Base-by-base conservation (phyloP, 92 coral and sea anemone genomes). In the Palythoa grandis region DNA sequence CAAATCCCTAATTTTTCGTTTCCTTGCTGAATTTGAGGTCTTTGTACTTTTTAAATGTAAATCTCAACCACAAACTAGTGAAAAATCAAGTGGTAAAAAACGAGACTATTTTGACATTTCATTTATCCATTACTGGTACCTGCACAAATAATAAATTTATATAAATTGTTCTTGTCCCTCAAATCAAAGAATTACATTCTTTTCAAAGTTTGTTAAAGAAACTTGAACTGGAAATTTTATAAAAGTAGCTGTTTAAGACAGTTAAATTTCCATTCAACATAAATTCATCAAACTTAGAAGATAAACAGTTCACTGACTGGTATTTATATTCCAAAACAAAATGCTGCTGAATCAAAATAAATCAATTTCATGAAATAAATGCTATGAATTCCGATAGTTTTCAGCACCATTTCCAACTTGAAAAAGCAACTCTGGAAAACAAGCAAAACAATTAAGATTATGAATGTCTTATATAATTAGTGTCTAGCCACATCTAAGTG, bases 121-220 rank as follows among this genome's bases (percentile, higher is more conserved):
- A 39, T 40, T 43, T 19, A 24, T 6, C 12, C 35, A 66, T 19
- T 13, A 69, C 74, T 80, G 85, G 85, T 80, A 80, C 85, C 85
- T 66, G 85, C 40, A 60, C 11, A 11, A 69, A 69, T 69, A 37
- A 20, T 22, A 2, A 2, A 7, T 22, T 15, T 25, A 25, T 69
- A 69, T 37, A 69, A 69, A 10, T 11, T 25, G 24, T 69, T 29
- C 4, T 37, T 69, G 16, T 22, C 14, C 2, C 70, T 69, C 11
- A 5, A 43, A 43, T 17, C 12, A 63, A 63, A 63, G 7, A 17
- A 23, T 20, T n/a, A 0, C 24, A 63, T 69, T 69, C 47, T 20
- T 69, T 25, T 69, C 16, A 14, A 17, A 63, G 17, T 7, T n/a
- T 63, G 69, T n/a, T 16, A 63, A 63, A n/a, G 25, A 9, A 17